Conservation (phyloP, 2,888 invertebrate genomes). For the Philhelius pedissequus region DNA sequence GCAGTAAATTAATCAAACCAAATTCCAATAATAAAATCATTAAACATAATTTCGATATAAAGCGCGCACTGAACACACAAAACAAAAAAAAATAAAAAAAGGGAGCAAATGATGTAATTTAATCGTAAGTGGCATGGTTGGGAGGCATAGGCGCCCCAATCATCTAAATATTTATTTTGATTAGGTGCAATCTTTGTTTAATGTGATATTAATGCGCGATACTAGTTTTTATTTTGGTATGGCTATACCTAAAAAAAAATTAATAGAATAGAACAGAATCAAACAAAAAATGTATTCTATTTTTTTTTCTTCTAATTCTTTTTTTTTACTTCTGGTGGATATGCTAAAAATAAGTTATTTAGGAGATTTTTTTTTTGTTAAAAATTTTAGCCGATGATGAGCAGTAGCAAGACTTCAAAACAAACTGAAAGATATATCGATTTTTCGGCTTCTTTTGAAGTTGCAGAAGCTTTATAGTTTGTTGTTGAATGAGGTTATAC, state of each 20-base stretch:
- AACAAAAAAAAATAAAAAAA: neutral
- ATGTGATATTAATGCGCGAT: conserved; percentile 21
- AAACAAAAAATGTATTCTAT: neutral
- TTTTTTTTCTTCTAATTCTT: neutral
- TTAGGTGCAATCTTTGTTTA: conserved; percentile 62
- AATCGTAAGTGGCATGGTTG: conserved; percentile 7
- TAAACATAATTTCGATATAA: conserved; percentile 55
- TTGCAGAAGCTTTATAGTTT: neutral
- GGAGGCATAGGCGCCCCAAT: conserved; percentile 10
- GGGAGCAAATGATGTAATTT: neutral
- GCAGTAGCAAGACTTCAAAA: conserved; percentile 21
- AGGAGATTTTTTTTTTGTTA: neutral
- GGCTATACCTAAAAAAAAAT: too few species aligned
- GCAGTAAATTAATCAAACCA: conserved; percentile 62
- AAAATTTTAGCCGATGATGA: neutral
- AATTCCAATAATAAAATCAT: conserved; percentile 29
- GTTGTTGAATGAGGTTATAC: neutral
- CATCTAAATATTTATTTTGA: conserved; percentile 63
- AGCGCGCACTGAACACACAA: conserved; percentile 33
- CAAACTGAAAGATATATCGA: conserved; percentile 12
- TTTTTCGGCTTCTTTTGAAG: conserved; percentile 13
- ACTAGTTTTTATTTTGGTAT: neutral
- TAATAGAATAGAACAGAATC: too few species aligned
- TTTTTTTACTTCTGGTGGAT: neutral
- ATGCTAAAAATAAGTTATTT: neutral